Percentiles rank a stretch among this genome's conserved stretches.
These are phyloP conservation scores for Drosophila equinoxialis DNA, from an alignment of 1,140 invertebrate species.

Conservation along the genomic window DNA sequence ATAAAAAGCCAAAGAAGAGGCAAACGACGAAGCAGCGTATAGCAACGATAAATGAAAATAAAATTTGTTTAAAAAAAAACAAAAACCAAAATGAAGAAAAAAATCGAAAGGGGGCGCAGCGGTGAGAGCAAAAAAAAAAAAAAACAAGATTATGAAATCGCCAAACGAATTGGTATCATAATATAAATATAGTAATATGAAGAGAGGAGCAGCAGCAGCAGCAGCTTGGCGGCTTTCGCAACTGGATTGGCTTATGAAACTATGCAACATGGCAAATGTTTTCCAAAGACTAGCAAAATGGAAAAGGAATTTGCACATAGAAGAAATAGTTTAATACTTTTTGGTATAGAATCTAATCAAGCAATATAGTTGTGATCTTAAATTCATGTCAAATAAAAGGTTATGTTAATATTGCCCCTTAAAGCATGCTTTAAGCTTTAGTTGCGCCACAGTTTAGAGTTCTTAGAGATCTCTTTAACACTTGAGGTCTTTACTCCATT, in stretches of 20 bases:
- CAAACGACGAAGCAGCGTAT: conserved; percentile 45
- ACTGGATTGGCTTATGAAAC: conserved; percentile 20
- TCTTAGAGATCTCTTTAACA: too few relatives aligned
- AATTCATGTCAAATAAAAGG: too few relatives aligned
- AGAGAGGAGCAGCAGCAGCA: conserved; percentile 8
- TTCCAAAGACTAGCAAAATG: background rate
- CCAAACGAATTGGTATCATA: conserved; percentile 55
- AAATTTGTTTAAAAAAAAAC: conserved; percentile 51
- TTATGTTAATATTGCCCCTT: too few relatives aligned
- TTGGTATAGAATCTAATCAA: too few relatives aligned
- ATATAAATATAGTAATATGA: conserved; percentile 42
- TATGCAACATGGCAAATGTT: background rate
- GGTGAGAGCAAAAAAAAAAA: conserved; percentile 52
- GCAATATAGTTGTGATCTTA: too few relatives aligned
- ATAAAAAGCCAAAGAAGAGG: conserved; percentile 41
- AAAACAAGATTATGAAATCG: conserved; percentile 69
- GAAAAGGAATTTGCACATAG: background rate
- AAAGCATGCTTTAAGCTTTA: too few relatives aligned
- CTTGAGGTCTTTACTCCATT: too few relatives aligned
- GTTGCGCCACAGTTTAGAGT: too few relatives aligned
- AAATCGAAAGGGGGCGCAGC: conserved; percentile 52
- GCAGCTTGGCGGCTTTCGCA: conserved; percentile 42
- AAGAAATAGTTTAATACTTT: background rate
- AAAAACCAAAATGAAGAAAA: conserved; percentile 37
- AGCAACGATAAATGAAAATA: conserved; percentile 54